Percentiles rank a stretch among this genome's conserved stretches.
phyloP scores from a whole-genome alignment of 1,140 invertebrate species.

The Tetramorium alpestre region DNA sequence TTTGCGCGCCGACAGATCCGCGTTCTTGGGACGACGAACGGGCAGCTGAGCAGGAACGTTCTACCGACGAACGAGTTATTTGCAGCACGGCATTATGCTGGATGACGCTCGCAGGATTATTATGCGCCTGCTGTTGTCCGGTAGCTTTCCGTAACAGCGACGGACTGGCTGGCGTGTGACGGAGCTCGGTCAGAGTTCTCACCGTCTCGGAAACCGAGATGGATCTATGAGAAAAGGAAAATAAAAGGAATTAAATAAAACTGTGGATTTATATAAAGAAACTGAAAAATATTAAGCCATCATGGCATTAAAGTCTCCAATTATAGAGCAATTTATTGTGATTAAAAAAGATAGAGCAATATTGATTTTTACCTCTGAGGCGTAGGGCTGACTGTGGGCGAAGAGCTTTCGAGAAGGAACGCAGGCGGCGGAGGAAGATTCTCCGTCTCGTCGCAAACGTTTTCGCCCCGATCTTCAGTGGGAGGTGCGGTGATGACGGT shows the following conservation, averaged over 20 bases:
- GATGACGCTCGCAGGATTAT: slow-evolving; percentile 43
- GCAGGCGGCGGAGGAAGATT: slow-evolving; percentile 94
- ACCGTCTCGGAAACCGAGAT: slow-evolving; percentile 93
- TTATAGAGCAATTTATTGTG: neutral
- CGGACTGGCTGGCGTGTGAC: slow-evolving; percentile 94
- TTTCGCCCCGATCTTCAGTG: slow-evolving; percentile 72
- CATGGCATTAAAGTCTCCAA: neutral
- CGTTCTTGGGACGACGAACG: slow-evolving; percentile 77
- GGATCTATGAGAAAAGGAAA: slow-evolving; percentile 75
- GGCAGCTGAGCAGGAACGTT: slow-evolving; percentile 70
- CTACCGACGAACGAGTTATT: slow-evolving; percentile 77
- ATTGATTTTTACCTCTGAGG: slow-evolving; percentile 74
- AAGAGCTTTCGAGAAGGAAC: slow-evolving; percentile 90
- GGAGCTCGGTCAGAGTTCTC: slow-evolving; percentile 93
- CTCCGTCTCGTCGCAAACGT: slow-evolving; percentile 85
- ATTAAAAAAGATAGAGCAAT: neutral
- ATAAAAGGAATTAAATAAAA: neutral
- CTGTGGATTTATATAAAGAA: neutral
- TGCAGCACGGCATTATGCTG: slow-evolving; percentile 72
- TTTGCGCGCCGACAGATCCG: slow-evolving; percentile 77
- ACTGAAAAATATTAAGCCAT: neutral
- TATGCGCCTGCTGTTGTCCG: slow-evolving; percentile 72
- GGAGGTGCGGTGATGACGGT: slow-evolving; percentile 87
- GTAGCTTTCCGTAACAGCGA: slow-evolving; percentile 89
- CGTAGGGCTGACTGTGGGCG: slow-evolving; percentile 81